Evolutionary conservation across 2,888 invertebrate genomes (phyloP).

Genomic region (Dryococelus australis): DNA sequence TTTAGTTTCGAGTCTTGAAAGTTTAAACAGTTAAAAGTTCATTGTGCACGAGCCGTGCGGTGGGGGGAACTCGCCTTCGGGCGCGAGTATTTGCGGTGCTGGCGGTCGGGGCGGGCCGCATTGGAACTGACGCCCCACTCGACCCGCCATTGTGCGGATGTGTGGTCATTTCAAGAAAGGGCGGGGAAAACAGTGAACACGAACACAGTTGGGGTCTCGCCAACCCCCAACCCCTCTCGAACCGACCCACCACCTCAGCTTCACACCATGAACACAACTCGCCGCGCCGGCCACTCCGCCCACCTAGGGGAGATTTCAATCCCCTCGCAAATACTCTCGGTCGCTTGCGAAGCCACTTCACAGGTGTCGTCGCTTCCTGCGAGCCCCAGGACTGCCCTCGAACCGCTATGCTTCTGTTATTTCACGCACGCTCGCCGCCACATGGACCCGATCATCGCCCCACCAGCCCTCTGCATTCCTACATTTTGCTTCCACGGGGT

Average conservation of each 20-base stretch:
- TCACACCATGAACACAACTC: neutral
- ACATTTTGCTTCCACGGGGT: too few relatives aligned
- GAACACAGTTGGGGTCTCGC: neutral
- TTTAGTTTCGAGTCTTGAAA: conserved; percentile 28
- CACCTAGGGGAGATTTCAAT: neutral
- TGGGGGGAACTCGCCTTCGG: neutral
- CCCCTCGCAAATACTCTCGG: neutral
- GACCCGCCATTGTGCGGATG: conserved; percentile 23
- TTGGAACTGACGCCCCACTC: conserved; percentile 25
- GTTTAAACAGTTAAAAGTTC: conserved; percentile 30
- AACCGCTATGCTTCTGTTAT: too few relatives aligned
- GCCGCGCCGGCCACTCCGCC: too few relatives aligned
- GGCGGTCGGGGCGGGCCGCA: conserved; percentile 5
- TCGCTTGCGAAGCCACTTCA: too few relatives aligned
- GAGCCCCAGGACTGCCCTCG: too few relatives aligned
- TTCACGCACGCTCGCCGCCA: too few relatives aligned
- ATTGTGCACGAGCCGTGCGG: neutral
- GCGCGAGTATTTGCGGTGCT: conserved; percentile 19
- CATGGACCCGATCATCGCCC: too few relatives aligned
- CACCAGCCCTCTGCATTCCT: too few relatives aligned
- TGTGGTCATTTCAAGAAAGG: conserved; percentile 26
- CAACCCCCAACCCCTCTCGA: too few relatives aligned
- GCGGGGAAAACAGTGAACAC: neutral
- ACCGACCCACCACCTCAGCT: neutral
- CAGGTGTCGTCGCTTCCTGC: too few relatives aligned